A percentile compares a stretch with the other conserved stretches of the same genome.
Conservation (phyloP, 2,797 vertebrate species). For the Sebastes hubbsi region DNA sequence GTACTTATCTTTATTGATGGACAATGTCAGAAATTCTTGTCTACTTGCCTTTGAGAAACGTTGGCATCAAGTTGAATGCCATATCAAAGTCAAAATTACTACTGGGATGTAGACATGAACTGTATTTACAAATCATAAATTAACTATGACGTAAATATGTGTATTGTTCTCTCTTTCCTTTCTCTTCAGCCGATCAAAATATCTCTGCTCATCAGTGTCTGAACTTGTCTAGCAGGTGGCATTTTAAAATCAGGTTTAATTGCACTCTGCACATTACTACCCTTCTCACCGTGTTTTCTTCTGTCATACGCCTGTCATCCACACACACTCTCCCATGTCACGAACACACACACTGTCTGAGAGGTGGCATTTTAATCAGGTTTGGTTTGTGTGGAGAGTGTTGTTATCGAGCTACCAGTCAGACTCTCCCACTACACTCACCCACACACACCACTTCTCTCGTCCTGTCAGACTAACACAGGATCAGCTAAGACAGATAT, state of each 20-base stretch:
- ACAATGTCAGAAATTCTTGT: not conserved
- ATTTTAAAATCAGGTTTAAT: constrained; percentile 59
- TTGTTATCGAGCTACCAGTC: constrained; percentile 20
- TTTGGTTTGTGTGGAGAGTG: constrained; percentile 31
- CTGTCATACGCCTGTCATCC: constrained; percentile 7
- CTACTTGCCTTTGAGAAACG: not conserved
- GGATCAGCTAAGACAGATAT: not conserved
- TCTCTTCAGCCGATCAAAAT: constrained; percentile 13
- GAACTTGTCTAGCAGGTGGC: constrained; percentile 42
- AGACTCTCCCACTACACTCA: not conserved
- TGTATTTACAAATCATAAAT: not conserved
- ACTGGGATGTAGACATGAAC: not conserved
- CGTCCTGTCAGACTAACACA: constrained; percentile 10
- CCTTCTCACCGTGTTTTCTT: constrained; percentile 11
- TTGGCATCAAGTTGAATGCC: not conserved
- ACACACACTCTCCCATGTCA: not conserved
- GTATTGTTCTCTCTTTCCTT: not conserved
- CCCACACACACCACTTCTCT: constrained; percentile 1
- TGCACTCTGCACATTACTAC: constrained; percentile 10
- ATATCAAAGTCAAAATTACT: not conserved
- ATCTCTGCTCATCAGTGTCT: constrained; percentile 26
- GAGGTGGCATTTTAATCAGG: constrained; percentile 52
- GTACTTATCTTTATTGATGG: not conserved
- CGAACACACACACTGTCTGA: constrained; percentile 4
- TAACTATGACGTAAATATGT: not conserved